Evolutionary conservation across 2,888 invertebrate species (phyloP), one percentile per base, ranked within the genome.

Genomic region (Plutella xylostella): DNA sequence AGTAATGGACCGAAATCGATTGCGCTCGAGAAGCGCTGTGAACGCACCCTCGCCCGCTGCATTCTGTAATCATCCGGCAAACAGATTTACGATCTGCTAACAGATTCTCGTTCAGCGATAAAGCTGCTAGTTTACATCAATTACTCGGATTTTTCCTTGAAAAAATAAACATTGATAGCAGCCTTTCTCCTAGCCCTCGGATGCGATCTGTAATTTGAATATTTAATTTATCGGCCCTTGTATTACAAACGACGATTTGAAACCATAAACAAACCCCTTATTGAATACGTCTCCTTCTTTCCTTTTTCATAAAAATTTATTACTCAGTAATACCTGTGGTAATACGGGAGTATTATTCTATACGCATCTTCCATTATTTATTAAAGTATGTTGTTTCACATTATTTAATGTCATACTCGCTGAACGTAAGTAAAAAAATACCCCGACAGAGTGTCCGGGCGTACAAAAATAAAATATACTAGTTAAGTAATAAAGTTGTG

Each of bases 1-100:
- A 63, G 67, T 73, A 75, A 78, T 72, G 65, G 72, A 60, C 63
- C 61, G 53, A 71, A 73, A 75, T 72, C 69, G 69, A 72, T 68
- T 68, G 62, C 58, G 57, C 61, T 60, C 63, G 43, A 39, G 31
- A 44, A 30, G 45, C 47, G 43, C 35, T 48, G 52, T 54, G 56
- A 53, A 57, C 57, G 51, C 51, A 48, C 47, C 49, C 45, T 48
- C 48, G 44, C 46, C 45, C 40, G 33, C 40, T 20, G 35, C 37
- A 37, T 34, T 34, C 40, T 30, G 37, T 30, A 43, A 48, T 48
- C 45, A 45, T 42, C 48, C 45, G 45, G 47, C 48, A 46, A 51
- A 52, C 56, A 63, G 60, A 70, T 69, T 72, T 72, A 72, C 62
- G 63, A 72, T 60, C 67, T 65, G 68, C 60, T 66, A 68, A 65